Conservation (phyloP, 2,888 invertebrate species). For the Blomia tropicalis region DNA sequence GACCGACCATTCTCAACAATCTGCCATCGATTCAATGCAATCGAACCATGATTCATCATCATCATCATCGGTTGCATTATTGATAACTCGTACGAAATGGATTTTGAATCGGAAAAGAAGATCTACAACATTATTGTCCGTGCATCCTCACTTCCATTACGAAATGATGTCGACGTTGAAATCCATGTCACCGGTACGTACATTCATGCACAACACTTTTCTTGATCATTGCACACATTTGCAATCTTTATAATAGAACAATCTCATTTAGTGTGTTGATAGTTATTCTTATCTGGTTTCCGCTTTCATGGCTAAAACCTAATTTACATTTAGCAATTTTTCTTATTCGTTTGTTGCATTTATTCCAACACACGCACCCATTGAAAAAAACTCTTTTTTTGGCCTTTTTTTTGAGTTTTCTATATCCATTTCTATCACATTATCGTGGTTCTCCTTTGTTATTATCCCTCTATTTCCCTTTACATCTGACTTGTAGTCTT, state of each 20-base stretch:
- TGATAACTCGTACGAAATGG: conserved; percentile 78
- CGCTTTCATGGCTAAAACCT: no score
- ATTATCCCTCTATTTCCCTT: no score
- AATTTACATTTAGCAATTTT: not conserved
- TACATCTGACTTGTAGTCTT: no score
- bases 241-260: not conserved
- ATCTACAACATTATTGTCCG: conserved; percentile 70
- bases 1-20: no score
- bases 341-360: not conserved
- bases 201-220: not conserved
- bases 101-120: conserved; percentile 86
- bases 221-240: no score
- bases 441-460: no score
- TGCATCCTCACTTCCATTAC: conserved; percentile 72
- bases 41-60: conserved; percentile 32
- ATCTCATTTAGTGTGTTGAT: not conserved
- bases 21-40: not conserved
- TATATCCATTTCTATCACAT: no score
- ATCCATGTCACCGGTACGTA: conserved; percentile 57
- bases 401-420: no score
- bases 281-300: not conserved
- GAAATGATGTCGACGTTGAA: conserved; percentile 73
- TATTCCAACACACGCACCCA: no score
- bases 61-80: conserved; percentile 45
- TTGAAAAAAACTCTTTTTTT: no score